A percentile compares a stretch with the other conserved stretches of the same genome.
Conservation (phyloP, 2,113 vertebrate genomes). For the Lonchura striata region DNA sequence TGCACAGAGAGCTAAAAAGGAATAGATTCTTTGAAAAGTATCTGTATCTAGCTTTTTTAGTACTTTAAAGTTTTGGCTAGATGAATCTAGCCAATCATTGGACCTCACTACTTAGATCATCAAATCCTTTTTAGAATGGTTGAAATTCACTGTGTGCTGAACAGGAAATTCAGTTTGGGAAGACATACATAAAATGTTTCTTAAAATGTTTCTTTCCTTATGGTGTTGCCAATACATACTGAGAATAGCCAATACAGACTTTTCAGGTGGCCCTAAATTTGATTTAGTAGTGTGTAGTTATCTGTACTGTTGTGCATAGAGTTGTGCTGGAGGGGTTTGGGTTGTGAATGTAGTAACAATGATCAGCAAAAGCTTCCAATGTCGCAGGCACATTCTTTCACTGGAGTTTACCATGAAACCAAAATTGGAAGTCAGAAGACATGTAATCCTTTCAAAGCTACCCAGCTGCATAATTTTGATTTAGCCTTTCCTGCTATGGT, state of each 20-base stretch:
- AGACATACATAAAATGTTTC: neutral
- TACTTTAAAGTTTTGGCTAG: neutral
- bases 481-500: neutral
- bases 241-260: neutral
- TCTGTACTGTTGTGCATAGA: neutral
- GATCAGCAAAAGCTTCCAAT: neutral
- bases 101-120: neutral
- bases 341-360: neutral
- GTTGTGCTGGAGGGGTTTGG: neutral
- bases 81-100: neutral
- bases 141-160: neutral
- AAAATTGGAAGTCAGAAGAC: neutral
- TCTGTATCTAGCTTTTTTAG: neutral
- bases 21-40: neutral
- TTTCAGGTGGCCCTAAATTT: neutral
- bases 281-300: neutral
- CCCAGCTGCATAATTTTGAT: neutral
- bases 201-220: neutral
- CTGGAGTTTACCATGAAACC: neutral
- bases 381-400: accelerated
- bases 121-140: neutral
- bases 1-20: neutral
- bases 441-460: neutral
- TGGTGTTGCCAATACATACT: neutral
- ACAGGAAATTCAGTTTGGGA: neutral